Evolutionary conservation across 2,797 vertebrate genomes (phyloP), one percentile per base, ranked within the genome.

Genomic region (Scomberomorus guttatus): DNA sequence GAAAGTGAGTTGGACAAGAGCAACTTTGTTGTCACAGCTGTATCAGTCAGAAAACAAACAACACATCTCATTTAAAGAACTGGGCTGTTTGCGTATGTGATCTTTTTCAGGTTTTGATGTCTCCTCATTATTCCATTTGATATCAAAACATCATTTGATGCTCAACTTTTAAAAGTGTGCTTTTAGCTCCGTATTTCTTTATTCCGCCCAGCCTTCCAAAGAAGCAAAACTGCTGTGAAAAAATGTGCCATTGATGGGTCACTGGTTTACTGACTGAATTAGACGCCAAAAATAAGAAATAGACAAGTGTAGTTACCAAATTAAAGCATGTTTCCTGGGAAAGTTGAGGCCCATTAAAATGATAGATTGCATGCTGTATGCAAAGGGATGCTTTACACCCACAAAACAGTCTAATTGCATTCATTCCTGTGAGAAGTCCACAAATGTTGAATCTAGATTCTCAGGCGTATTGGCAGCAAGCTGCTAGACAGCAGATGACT

Each of bases 391-490:
- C 74, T 90, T 93, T 91, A 91, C 92, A 93, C 90, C 85, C 93
- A 93, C 92, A 94, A 94, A 95, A 92, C 91, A 91, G 91, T 92
- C 87, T 96, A 95, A 95, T 95, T 95, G 94, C 92, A 87, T 93
- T 94, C 81, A 87, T 90, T 92, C 90, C 89, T 89, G 87, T 88
- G 89, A 91, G 91, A 93, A 93, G 91, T 91, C 87, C 89, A 90
- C 90, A 95, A 94, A 94, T 93, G 91, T 95, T 92, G 90, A 92
- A 90, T 93, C 89, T 89, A 86, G 87, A 91, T 90, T 94, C 89
- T 93, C 90, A 46, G 81, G 94, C 90, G 81, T 93, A 88, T 94
- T 95, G 92, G 94, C 92, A 93, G 90, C 91, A 87, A 90, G 90
- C 90, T 93, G 91, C 88, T 83, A 89, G 93, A 94, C 93, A 91